Conservation (phyloP, 2,888 invertebrate species). For the Chrysolina haemoptera region DNA sequence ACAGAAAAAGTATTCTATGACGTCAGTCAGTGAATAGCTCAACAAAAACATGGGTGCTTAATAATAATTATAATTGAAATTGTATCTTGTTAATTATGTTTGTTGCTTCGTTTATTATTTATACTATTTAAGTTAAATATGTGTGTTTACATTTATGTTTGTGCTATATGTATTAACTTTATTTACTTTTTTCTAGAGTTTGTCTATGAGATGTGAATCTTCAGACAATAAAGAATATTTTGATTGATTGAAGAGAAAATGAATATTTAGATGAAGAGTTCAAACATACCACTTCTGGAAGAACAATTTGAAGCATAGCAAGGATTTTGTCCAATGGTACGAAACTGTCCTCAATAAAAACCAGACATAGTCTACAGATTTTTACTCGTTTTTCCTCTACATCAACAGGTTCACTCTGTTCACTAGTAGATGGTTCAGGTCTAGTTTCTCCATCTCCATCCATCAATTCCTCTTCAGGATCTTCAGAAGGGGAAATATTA, state of each 20-base stretch:
- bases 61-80: too few species aligned
- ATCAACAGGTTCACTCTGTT: conserved; percentile 3
- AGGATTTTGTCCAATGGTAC: conserved; percentile 43
- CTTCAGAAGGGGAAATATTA: not conserved
- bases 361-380: conserved; percentile 50
- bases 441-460: not conserved
- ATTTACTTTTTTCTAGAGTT: too few species aligned
- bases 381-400: conserved; percentile 38
- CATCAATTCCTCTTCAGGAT: conserved; percentile 3
- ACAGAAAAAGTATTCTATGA: too few species aligned
- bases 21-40: too few species aligned
- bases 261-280: conserved; percentile 34
- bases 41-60: too few species aligned
- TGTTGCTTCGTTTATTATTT: too few species aligned
- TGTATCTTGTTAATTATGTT: too few species aligned
- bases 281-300: conserved; percentile 49
- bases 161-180: too few species aligned
- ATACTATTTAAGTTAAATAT: too few species aligned
- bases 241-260: conserved; percentile 11
- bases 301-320: conserved; percentile 50
- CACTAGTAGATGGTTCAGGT: conserved; percentile 35
- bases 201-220: too few species aligned
- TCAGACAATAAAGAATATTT: too few species aligned
- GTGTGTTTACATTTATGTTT: too few species aligned
- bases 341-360: conserved; percentile 47